Conservation (phyloP, 2,113 vertebrate species). For the Phocoena phocoena region DNA sequence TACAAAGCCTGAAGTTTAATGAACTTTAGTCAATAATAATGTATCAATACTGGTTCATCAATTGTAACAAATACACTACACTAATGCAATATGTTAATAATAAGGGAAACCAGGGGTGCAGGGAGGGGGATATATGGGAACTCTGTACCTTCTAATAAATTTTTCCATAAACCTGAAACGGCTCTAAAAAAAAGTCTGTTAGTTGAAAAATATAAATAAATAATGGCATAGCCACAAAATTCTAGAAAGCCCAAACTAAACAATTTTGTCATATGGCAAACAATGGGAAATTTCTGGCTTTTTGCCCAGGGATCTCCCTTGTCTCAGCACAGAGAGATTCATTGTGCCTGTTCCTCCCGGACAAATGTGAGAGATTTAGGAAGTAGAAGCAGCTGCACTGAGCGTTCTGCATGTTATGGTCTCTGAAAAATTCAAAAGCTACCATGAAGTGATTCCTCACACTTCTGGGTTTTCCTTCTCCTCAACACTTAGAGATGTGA, state of each 20-base stretch:
- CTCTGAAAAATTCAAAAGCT: conserved; percentile 30
- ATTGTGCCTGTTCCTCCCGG: background rate
- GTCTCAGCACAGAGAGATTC: background rate
- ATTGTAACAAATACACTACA: background rate
- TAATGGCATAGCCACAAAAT: background rate
- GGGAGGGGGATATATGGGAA: background rate
- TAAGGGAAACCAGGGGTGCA: background rate
- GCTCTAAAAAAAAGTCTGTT: background rate
- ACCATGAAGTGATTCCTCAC: background rate
- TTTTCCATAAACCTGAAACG: background rate
- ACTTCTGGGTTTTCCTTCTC: background rate
- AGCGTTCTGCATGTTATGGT: background rate
- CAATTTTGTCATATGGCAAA: background rate
- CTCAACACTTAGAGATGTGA: background rate
- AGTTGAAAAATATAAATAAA: background rate
- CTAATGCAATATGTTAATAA: background rate
- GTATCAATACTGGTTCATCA: background rate
- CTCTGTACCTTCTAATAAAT: background rate
- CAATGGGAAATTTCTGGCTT: background rate
- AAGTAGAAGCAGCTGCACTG: background rate
- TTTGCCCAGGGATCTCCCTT: background rate
- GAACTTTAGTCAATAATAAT: background rate
- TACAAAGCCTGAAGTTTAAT: background rate
- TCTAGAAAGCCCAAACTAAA: background rate
- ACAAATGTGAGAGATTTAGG: background rate